Base-by-base conservation (phyloP, 2,888 invertebrate genomes). In the Parasteatoda lunata region DNA sequence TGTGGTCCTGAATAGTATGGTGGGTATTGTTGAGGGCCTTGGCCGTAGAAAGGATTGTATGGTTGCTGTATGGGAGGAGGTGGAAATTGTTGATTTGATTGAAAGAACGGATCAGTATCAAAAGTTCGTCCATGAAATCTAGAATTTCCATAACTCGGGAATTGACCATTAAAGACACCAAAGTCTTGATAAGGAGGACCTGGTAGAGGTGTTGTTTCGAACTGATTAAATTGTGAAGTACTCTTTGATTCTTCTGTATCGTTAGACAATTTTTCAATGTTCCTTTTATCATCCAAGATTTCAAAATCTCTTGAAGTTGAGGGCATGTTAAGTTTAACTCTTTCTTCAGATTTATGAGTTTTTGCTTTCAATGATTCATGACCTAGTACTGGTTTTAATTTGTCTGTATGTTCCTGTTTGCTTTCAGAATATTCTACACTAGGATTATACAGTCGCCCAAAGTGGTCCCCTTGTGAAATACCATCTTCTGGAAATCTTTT, bases 21-120 rank as follows among this genome's bases (percentile, higher is more conserved):
- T 65, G 15, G 78, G n/a, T 48, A 47, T 49, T 66, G 80, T 3
- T 75, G 77, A n/a, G 15, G 54, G 45, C 71, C 70, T 13, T 49
- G 49, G 7, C 59, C n/a, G 30, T 80, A 77, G n/a, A 76, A 85
- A 3, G 68, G 79, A 5, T 65, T 64, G 48, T 70, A 69, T 3
- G 75, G 85, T 59, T 69, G 84, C 2, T 59, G 54, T 15, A 73
- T 70, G 3, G 78, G 45, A 3, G 52, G 15, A 4, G 30, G 72
- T 3, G 65, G n/a, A 65, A 51, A 71, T 8, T 48, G 15, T 5
- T 49, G 15, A 6, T 30, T 51, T 0, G 6, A 15, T 47, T 73
- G 45, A 15, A 76, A 80, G 64, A 75, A 86, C 5, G 85, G 80
- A 71, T 86, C 75, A 8, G 45, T 68, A 5, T 70, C 30, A 30